Evolutionary conservation across 2,888 invertebrate species (phyloP).

Genomic region (Agriopis aurantiaria): DNA sequence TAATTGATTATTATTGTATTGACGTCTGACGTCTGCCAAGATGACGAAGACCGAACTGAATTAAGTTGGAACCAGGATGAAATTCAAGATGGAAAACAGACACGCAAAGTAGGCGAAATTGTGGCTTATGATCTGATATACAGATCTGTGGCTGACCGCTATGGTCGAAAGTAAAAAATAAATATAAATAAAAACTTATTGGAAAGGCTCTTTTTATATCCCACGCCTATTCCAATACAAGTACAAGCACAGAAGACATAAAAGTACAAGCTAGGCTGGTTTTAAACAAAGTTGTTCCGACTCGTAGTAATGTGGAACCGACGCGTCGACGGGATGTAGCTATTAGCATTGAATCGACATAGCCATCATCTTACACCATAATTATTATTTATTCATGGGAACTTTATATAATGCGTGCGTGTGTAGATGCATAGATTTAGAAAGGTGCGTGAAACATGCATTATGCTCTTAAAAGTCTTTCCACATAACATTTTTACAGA

Average conservation of each 20-base stretch:
- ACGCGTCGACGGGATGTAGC: constrained; percentile 29
- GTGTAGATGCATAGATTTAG: constrained; percentile 23
- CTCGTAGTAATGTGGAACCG: constrained; percentile 30
- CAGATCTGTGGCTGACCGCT: no score
- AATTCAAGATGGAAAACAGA: no score
- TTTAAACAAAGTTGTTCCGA: constrained; percentile 31
- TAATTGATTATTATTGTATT: no score
- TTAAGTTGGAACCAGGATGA: no score
- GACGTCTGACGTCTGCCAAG: no score
- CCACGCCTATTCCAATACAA: no score
- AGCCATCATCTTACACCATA: constrained; percentile 32
- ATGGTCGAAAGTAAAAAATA: neutral
- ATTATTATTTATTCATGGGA: constrained; percentile 45
- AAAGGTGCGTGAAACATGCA: constrained; percentile 14
- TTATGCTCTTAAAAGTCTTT: neutral
- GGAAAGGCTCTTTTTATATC: neutral
- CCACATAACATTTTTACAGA: no score
- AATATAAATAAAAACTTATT: neutral
- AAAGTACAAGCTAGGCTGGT: constrained; percentile 39
- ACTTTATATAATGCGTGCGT: constrained; percentile 13
- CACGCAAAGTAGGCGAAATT: no score
- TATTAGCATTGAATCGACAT: constrained; percentile 55
- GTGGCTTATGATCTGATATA: no score
- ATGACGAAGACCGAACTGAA: no score
- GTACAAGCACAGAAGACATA: no score